Conservation (phyloP, 2,113 vertebrate genomes). For the cattle (Bos taurus) region DNA sequence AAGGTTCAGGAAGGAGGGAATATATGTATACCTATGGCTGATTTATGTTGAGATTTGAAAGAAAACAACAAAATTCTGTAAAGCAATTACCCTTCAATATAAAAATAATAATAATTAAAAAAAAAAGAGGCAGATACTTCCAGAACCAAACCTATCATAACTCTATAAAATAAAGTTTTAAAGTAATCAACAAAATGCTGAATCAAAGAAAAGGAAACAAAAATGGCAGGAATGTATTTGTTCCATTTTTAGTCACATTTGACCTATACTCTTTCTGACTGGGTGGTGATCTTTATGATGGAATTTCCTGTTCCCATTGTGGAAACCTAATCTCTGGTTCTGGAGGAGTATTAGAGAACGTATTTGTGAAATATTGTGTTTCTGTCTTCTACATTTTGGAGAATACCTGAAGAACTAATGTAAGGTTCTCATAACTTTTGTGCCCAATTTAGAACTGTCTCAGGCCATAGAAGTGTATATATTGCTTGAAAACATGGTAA, state of each 20-base stretch:
- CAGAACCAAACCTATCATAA: neutral
- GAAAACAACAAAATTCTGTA: neutral
- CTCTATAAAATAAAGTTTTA: neutral
- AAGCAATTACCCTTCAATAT: neutral
- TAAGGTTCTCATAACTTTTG: neutral
- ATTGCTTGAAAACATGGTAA: neutral
- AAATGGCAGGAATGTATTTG: neutral
- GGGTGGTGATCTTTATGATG: neutral
- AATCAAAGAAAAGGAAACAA: neutral
- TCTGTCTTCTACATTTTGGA: neutral
- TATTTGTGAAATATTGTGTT: neutral
- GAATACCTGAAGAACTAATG: neutral
- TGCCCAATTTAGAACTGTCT: neutral
- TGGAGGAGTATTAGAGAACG: neutral
- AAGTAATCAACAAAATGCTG: neutral
- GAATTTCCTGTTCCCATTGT: neutral
- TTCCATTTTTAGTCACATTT: neutral
- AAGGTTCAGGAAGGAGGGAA: neutral
- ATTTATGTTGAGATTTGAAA: neutral
- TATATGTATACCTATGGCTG: neutral
- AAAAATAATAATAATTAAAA: neutral
- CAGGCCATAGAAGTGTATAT: neutral
- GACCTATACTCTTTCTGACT: neutral
- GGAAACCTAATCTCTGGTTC: neutral
- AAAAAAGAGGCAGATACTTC: neutral